phyloP scores from a whole-genome alignment of 2,888 invertebrate genomes.

The Aelia acuminata region DNA sequence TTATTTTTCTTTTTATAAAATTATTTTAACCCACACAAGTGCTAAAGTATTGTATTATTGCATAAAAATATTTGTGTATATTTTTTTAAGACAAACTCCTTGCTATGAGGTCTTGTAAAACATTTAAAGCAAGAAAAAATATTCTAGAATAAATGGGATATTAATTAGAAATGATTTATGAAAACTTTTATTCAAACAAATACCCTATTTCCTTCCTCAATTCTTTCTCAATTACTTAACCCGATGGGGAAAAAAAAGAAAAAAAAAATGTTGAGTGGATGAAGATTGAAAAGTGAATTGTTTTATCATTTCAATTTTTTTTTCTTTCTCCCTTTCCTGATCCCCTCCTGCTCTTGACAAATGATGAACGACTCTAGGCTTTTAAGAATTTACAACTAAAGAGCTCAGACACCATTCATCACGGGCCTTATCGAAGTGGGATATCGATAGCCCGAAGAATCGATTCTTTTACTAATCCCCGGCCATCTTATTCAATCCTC shows the following conservation, averaged over 20 bases:
- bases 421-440: not conserved
- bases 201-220: not conserved
- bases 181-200: not conserved
- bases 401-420: not conserved
- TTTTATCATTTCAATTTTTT: conserved; percentile 28
- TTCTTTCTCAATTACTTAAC: not conserved
- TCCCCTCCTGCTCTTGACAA: not conserved
- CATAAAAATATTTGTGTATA: no score
- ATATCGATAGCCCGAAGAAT: not conserved
- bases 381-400: conserved; percentile 48
- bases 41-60: no score
- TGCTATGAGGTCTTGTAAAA: no score
- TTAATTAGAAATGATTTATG: not conserved
- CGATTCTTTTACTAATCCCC: conserved; percentile 22
- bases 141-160: no score
- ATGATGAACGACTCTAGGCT: conserved; percentile 8
- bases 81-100: no score
- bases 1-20: no score
- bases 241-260: not conserved
- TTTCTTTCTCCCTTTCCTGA: no score
- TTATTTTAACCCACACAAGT: no score
- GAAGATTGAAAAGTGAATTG: conserved; percentile 30
- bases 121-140: no score
- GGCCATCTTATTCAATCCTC: not conserved
- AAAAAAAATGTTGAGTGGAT: not conserved